Percentiles rank a stretch among this genome's conserved stretches.
Conservation (phyloP, 2,888 invertebrate species). For the Pachydiplax longipennis region DNA sequence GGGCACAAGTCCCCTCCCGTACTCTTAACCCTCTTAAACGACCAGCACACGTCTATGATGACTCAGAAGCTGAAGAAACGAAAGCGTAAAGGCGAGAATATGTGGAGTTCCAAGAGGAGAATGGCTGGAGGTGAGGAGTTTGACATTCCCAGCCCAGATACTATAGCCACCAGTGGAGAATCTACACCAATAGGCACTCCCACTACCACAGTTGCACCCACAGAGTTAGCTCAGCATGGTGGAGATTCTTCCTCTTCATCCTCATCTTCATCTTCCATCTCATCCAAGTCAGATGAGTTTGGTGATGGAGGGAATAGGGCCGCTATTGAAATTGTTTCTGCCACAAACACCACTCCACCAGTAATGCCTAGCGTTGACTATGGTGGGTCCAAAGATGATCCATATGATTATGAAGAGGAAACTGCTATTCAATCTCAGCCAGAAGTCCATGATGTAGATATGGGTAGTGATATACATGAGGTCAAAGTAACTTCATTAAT, state of each 20-base stretch:
- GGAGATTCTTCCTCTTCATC: slow-evolving; percentile 22
- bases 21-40: slow-evolving; percentile 58
- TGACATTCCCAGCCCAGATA: slow-evolving; percentile 56
- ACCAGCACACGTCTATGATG: slow-evolving; percentile 49
- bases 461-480: slow-evolving; percentile 51
- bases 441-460: slow-evolving; percentile 49
- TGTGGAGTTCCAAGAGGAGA: slow-evolving; percentile 69
- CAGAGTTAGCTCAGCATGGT: slow-evolving; percentile 30
- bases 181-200: slow-evolving; percentile 42
- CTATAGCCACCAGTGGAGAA: slow-evolving; percentile 48
- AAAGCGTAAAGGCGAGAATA: slow-evolving; percentile 65
- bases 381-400: slow-evolving; percentile 36
- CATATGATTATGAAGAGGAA: slow-evolving; percentile 47
- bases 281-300: slow-evolving; percentile 42
- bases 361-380: slow-evolving; percentile 9
- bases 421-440: neutral
- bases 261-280: slow-evolving; percentile 20
- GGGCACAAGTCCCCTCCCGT: slow-evolving; percentile 59
- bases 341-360: slow-evolving; percentile 25
- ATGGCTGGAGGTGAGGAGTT: slow-evolving; percentile 60
- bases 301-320: slow-evolving; percentile 12
- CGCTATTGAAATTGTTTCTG: neutral
- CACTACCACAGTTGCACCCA: slow-evolving; percentile 3
- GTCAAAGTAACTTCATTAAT: slow-evolving; percentile 57
- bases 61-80: slow-evolving; percentile 56